Base-by-base conservation (phyloP, 2,888 invertebrate species). In the Colletes collaris region DNA sequence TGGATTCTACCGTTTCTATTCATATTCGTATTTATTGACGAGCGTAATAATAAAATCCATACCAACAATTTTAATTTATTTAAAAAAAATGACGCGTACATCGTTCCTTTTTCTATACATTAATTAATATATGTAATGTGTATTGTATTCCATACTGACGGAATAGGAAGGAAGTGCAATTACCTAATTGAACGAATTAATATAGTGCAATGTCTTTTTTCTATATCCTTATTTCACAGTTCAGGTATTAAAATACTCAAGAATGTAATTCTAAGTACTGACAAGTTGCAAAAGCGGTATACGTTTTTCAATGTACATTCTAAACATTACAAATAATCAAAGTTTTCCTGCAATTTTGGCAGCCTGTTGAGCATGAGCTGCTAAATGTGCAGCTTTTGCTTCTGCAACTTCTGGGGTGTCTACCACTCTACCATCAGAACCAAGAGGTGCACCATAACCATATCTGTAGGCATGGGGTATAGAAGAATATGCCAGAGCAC, bases 381-480 rank as follows among this genome's bases (percentile, higher is more conserved):
- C 90, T 11, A 90, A 86, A 81, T 92, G 92, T 27, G 88, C 90
- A 37, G 87, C 90, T 70, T 92, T 92, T 71, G 92, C 92, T 37
- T 89, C 86, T 19, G 90, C 90, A 4, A 93, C 92, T 83, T 92
- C 92, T 27, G 91, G 92, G 10, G 92, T 92, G 81, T 93, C 93
- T 52, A 90, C 81, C 55, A 91, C 91, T 69, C 89, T 88, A 16
- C 91, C 91, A 65, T 90, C 91, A 50, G 84, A 77, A 46, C 86
- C 91, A 49, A 91, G 83, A 27, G 91, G 91, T 4, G 91, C 91
- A 27, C 86, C 84, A 58, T 89, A 86, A 1, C 84, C 85, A 76
- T 90, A 90, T 53, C 89, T 90, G 62, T 91, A 90, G 68, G 88
- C 83, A 64, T 90, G 89, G 68, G 90, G 88, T 6, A 87, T 68